Percentiles rank a stretch among this genome's conserved stretches.
Evolutionary conservation across 92 coral and sea anemone genomes (phyloP).

Genomic region (Muricea muricata): DNA sequence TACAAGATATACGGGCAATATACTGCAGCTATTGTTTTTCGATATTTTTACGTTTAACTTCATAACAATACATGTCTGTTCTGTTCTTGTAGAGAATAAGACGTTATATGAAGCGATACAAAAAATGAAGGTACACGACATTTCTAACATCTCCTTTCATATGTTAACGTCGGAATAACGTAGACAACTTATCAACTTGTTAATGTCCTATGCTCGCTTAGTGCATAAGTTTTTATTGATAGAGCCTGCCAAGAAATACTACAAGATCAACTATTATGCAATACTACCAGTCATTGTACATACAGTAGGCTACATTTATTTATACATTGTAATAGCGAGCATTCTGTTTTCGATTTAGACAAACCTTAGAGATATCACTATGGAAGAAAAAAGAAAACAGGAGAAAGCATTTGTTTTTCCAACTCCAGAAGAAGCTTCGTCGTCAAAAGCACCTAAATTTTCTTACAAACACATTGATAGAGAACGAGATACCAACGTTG

Average conservation of each 20-base stretch:
- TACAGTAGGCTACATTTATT: too few relatives aligned
- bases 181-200: too few relatives aligned
- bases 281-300: too few relatives aligned
- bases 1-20: too few relatives aligned
- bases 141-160: too few relatives aligned
- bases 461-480: slow-evolving; percentile 11
- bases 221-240: too few relatives aligned
- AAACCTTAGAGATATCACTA: background rate
- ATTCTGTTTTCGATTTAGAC: slow-evolving; percentile 6
- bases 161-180: too few relatives aligned
- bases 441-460: slow-evolving; percentile 11
- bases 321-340: background rate
- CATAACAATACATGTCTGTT: background rate
- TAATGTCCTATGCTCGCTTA: too few relatives aligned
- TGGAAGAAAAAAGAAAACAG: background rate
- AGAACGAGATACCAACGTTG: background rate
- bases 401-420: slow-evolving; percentile 35
- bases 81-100: background rate
- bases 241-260: too few relatives aligned
- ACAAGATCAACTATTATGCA: too few relatives aligned
- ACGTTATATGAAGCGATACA: slow-evolving; percentile 32
- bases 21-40: too few relatives aligned
- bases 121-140: slow-evolving; percentile 17
- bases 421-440: background rate
- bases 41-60: too few relatives aligned